These are phyloP conservation scores for Pycnonotus jocosus DNA, from an alignment of 2,113 vertebrate genomes.

Conservation along the genomic window DNA sequence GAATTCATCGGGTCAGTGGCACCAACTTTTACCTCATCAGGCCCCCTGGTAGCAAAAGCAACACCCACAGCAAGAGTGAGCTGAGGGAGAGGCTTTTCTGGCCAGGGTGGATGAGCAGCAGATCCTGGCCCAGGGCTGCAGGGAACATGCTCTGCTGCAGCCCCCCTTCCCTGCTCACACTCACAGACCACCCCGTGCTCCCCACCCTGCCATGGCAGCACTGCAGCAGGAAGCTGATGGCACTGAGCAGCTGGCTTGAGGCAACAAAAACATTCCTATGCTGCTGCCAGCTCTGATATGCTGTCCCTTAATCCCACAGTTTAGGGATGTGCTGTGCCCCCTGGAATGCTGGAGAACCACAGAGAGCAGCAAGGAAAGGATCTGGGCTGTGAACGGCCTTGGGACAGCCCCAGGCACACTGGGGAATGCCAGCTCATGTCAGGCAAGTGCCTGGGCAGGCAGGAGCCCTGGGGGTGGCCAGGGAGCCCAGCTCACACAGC, in stretches of 20 bases:
- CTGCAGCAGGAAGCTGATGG: background rate
- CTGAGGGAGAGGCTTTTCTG: background rate
- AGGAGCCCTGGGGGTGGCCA: background rate
- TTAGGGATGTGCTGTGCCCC: background rate
- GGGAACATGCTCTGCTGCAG: background rate
- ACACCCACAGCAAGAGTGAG: background rate
- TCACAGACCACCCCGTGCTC: accelerated
- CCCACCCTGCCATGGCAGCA: accelerated
- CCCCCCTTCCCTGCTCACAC: background rate
- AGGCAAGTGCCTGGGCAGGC: background rate
- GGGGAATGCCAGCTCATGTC: background rate
- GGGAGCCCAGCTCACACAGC: background rate
- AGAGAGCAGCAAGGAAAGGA: background rate
- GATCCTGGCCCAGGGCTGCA: background rate
- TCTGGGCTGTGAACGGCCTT: background rate
- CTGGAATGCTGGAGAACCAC: background rate
- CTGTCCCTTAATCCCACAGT: background rate
- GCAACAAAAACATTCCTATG: background rate
- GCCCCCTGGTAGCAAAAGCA: background rate
- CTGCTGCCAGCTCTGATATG: background rate
- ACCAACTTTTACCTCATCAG: background rate
- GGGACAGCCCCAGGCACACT: background rate
- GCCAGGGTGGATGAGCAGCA: background rate
- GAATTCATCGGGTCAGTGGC: accelerated
- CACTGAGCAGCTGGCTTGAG: background rate